phyloP scores from a whole-genome alignment of 2,888 invertebrate genomes.

The Pseudococcus jackbeardsleyi region DNA sequence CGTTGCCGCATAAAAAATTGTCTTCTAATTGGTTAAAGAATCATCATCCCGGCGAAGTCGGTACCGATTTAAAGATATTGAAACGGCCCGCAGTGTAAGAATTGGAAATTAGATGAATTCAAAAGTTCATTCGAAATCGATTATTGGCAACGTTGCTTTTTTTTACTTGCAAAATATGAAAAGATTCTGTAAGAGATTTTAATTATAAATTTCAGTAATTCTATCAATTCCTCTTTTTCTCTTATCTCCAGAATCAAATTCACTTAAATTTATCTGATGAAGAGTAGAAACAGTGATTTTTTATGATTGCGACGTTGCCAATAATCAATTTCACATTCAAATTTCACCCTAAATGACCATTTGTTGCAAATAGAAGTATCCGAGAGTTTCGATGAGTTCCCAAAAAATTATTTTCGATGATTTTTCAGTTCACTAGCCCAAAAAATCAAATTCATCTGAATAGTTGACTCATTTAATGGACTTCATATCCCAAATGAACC shows the following conservation, averaged over 20 bases:
- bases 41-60: not conserved
- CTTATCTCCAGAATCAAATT: too few relatives aligned
- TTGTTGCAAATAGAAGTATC: too few relatives aligned
- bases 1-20: not conserved
- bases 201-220: not conserved
- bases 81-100: not conserved
- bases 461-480: too few relatives aligned
- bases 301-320: slow-evolving; percentile 13
- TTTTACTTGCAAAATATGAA: not conserved
- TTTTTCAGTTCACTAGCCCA: too few relatives aligned
- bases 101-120: not conserved
- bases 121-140: not conserved
- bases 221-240: not conserved
- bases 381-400: too few relatives aligned
- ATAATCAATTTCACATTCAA: not conserved
- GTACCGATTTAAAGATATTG: not conserved
- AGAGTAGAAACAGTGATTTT: not conserved
- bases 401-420: too few relatives aligned
- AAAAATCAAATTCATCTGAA: too few relatives aligned
- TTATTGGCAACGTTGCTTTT: slow-evolving; percentile 10
- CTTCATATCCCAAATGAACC: too few relatives aligned
- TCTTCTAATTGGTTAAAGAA: not conserved
- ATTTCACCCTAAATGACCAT: not conserved
- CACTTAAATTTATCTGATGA: not conserved
- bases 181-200: not conserved